Conservation (phyloP, 2,888 invertebrate species). For the Volucella inflata region DNA sequence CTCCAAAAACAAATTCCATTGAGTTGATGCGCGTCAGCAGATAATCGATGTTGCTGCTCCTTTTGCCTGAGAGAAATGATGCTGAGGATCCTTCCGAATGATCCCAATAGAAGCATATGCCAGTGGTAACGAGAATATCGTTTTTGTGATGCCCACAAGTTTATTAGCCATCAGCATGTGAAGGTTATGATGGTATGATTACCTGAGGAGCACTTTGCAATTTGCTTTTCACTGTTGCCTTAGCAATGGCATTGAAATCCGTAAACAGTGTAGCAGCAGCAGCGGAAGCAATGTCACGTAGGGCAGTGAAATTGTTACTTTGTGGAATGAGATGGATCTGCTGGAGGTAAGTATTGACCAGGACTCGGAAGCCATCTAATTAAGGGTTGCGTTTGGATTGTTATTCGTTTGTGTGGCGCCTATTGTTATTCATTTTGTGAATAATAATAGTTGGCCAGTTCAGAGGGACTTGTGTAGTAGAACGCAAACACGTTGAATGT, state of each 20-base stretch:
- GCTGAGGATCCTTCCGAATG: conserved; percentile 28
- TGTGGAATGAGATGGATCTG: conserved; percentile 36
- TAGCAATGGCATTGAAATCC: too few relatives aligned
- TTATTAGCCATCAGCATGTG: conserved; percentile 66
- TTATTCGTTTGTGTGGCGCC: conserved; percentile 54
- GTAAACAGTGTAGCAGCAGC: neutral
- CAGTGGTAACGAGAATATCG: conserved; percentile 70
- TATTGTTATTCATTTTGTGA: conserved; percentile 1
- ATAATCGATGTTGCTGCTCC: conserved; percentile 58
- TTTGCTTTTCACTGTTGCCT: conserved; percentile 20
- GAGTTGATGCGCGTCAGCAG: conserved; percentile 40
- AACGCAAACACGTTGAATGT: too few relatives aligned
- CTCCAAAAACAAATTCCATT: conserved; percentile 49
- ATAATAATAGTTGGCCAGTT: too few relatives aligned
- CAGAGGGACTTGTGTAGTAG: too few relatives aligned
- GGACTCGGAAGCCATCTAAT: conserved; percentile 45
- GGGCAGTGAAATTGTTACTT: conserved; percentile 60
- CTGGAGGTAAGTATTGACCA: conserved; percentile 20
- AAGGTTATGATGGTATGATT: conserved; percentile 71
- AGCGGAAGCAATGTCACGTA: conserved; percentile 74
- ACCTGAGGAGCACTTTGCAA: conserved; percentile 49
- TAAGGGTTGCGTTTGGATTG: conserved; percentile 29
- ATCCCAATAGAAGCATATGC: conserved; percentile 54
- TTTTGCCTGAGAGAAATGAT: conserved; percentile 37
- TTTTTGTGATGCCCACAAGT: conserved; percentile 64